phyloP scores from a whole-genome alignment of 2,888 invertebrate species.

The Drosophila nigritarsus region DNA sequence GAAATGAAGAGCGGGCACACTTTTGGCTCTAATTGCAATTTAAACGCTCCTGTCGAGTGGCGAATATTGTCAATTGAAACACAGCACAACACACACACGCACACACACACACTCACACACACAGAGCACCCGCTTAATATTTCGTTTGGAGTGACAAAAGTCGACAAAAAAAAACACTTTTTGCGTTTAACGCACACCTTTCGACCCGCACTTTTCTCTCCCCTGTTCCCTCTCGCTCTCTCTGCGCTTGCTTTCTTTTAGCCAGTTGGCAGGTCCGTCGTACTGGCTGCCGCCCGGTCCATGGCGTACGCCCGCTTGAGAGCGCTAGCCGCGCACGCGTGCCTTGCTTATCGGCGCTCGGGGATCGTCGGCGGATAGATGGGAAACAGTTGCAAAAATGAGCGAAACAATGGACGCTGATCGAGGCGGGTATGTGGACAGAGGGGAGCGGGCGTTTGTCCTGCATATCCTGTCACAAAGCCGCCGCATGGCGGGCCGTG shows the following conservation, averaged over 20 bases:
- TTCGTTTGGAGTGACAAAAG: slow-evolving; percentile 59
- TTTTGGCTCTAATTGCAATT: slow-evolving; percentile 66
- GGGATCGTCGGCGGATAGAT: slow-evolving; percentile 17
- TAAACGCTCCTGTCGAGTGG: slow-evolving; percentile 67
- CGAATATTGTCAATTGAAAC: slow-evolving; percentile 56
- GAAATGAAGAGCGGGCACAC: slow-evolving; percentile 58
- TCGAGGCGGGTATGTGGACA: slow-evolving; percentile 14
- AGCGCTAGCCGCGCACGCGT: slow-evolving; percentile 62
- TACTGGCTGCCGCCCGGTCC: slow-evolving; percentile 13
- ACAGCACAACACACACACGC: slow-evolving; percentile 2
- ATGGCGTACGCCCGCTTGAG: slow-evolving; percentile 52
- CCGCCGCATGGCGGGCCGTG: slow-evolving; percentile 60
- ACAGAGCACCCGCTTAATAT: slow-evolving; percentile 65
- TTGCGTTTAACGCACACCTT: slow-evolving; percentile 66
- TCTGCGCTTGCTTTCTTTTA: background rate
- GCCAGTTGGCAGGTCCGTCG: slow-evolving; percentile 2
- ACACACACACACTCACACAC: background rate
- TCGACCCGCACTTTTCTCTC: slow-evolving; percentile 68
- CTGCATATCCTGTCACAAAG: slow-evolving; percentile 68
- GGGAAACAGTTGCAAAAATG: slow-evolving; percentile 71
- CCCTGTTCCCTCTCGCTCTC: background rate
- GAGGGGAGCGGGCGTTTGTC: slow-evolving; percentile 30
- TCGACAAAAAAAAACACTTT: slow-evolving; percentile 35
- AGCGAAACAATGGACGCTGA: slow-evolving; percentile 29
- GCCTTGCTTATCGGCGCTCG: slow-evolving; percentile 51